Conservation (phyloP, 92 coral and sea anemone species). For the Isaurus tuberculatus region DNA sequence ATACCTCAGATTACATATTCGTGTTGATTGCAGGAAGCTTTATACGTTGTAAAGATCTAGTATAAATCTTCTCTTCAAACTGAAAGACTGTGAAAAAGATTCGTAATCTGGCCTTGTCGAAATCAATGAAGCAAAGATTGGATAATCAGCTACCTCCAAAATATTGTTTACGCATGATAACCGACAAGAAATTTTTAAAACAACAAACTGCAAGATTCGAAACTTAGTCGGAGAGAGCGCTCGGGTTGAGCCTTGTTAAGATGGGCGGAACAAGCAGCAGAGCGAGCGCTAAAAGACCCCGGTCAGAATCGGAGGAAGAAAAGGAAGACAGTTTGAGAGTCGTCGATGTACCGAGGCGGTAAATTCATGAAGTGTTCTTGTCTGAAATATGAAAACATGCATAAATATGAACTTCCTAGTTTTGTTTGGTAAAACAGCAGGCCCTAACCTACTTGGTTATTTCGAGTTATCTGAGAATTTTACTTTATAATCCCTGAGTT, state of each 20-base stretch:
- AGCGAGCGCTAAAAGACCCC: conserved; percentile 12
- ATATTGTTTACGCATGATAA: not conserved
- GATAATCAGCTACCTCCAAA: not conserved
- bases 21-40: too few species aligned
- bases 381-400: not conserved
- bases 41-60: too few species aligned
- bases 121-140: not conserved
- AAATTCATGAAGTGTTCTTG: not conserved
- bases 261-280: conserved; percentile 39
- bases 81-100: not conserved
- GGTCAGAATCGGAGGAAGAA: conserved; percentile 40
- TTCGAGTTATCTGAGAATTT: too few species aligned
- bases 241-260: not conserved
- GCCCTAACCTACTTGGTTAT: too few species aligned
- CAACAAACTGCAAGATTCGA: too few species aligned
- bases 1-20: not conserved
- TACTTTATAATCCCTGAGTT: too few species aligned
- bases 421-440: too few species aligned
- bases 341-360: conserved; percentile 65
- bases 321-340: conserved; percentile 47
- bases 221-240: not conserved
- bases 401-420: too few species aligned
- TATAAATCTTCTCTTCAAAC: not conserved
- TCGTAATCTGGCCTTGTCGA: not conserved
- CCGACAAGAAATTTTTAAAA: too few species aligned